These are phyloP conservation scores for Nycticorax nycticorax DNA, from an alignment of 2,113 vertebrate species.

Conservation along the genomic window DNA sequence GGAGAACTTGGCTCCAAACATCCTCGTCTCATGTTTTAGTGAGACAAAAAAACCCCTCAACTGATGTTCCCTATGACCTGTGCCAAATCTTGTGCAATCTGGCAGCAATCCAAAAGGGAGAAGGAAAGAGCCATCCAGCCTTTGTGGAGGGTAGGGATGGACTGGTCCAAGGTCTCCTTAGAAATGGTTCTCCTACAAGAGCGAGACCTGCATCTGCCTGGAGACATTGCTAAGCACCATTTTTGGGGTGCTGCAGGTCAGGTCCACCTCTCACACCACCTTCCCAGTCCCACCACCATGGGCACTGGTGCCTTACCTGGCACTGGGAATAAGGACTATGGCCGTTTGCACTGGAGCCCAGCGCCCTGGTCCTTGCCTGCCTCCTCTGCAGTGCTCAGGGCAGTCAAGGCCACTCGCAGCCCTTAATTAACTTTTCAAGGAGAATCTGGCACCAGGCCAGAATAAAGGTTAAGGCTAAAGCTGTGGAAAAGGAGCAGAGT, in stretches of 20 bases:
- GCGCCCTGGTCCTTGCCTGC: not conserved
- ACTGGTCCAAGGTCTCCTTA: not conserved
- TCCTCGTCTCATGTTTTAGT: not conserved
- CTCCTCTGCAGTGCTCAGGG: not conserved
- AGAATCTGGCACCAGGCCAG: not conserved
- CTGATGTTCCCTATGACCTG: not conserved
- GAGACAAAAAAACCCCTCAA: not conserved
- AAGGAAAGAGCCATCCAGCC: not conserved
- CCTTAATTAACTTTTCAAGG: not conserved
- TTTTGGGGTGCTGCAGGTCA: not conserved
- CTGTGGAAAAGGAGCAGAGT: not conserved
- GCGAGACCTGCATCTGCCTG: not conserved
- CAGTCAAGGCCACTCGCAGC: fast-evolving
- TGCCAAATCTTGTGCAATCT: not conserved
- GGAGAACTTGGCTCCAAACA: not conserved
- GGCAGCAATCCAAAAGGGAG: not conserved
- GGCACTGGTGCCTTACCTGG: not conserved
- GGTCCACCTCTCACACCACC: not conserved
- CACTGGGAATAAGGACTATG: not conserved
- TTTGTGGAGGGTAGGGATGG: not conserved
- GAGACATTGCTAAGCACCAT: fast-evolving
- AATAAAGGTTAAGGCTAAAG: not conserved
- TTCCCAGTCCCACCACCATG: not conserved
- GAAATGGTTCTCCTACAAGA: not conserved
- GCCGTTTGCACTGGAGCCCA: not conserved